Evolutionary conservation across 2,888 invertebrate species (phyloP).

Genomic region (Drosophila cognata): DNA sequence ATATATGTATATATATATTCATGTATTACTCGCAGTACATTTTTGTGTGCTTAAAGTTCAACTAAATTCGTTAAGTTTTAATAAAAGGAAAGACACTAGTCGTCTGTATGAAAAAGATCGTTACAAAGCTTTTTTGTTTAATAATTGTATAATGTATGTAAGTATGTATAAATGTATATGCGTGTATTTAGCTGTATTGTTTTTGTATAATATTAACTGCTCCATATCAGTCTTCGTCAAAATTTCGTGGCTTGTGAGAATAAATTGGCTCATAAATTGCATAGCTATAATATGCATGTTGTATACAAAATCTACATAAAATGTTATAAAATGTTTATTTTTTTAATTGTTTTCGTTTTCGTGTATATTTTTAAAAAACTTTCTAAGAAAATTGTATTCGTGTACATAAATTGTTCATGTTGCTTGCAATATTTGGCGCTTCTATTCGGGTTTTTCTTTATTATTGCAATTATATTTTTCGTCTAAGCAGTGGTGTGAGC

Average conservation of each 20-base stretch:
- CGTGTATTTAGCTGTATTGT: constrained; percentile 42
- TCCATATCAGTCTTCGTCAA: constrained; percentile 69
- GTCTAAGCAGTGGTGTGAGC: constrained; percentile 33
- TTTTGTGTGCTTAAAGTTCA: constrained; percentile 69
- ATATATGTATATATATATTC: constrained; percentile 32
- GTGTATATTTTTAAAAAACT: constrained; percentile 64
- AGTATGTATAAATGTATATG: constrained; percentile 42
- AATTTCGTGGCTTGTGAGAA: constrained; percentile 72
- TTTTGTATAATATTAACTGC: constrained; percentile 65
- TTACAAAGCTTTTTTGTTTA: constrained; percentile 67
- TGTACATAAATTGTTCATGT: constrained; percentile 60
- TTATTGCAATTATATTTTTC: constrained; percentile 30
- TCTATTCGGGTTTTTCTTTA: constrained; percentile 35
- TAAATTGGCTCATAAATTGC: constrained; percentile 73
- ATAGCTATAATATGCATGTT: constrained; percentile 42
- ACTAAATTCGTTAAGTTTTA: constrained; percentile 69
- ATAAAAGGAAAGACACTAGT: constrained; percentile 65
- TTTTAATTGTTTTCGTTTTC: constrained; percentile 15
- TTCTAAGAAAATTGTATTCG: constrained; percentile 52
- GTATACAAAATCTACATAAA: constrained; percentile 75
- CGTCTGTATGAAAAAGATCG: constrained; percentile 60
- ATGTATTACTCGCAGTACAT: constrained; percentile 51
- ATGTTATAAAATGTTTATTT: constrained; percentile 63
- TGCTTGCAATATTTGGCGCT: constrained; percentile 76
- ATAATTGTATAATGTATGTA: constrained; percentile 22